Evolutionary conservation across 2,113 vertebrate species (phyloP), one percentile per base, ranked within the genome.

Genomic region (Erythrocercus mccallii): DNA sequence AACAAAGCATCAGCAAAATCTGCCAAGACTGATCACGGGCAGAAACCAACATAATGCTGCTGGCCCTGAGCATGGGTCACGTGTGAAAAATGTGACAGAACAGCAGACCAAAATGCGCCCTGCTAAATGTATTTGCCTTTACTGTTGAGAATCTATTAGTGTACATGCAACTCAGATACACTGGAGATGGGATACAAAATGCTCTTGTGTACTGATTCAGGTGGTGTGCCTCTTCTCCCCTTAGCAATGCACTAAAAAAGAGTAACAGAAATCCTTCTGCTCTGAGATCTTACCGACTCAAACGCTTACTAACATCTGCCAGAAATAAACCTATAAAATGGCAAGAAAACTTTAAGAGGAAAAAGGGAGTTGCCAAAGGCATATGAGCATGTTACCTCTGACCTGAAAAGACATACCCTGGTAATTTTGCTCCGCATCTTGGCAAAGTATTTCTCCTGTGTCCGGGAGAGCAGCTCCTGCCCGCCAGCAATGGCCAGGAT

Each of bases 401-500:
- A 81, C 25, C 40, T 31, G 90, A 87, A 56, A 87, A 97, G 12
- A 86, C 98, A 87, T 97, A 99, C 99, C 99, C 99, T 99, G 77
- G 98, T 99, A 61, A 99, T 98, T 98, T 98, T 99, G 98, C 99
- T 99, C 94, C 98, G 98, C 35, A 98, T 98, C 96, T 98, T 99
- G 11, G 97, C 97, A 8, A 99, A 99, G 94, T 99, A 99, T 69
- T 99, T 99, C 73, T 97, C 98, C 97, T 99, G 99, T 4, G 99
- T 99, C 91, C 95, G 99, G 83, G 98, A 98, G 77, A 99, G 96
- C 62, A 99, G 98, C 64, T 99, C 98, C 17, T 98, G 96, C 56
- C 99, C 99, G 6, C 99, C 99, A 1, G 99, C 99, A 25, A 99
- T 99, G 64, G 99, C 99, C 94, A 99, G 94, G 96, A 99, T 99